Base-by-base conservation (phyloP, 2,888 invertebrate species). In the Agonopterix heracliana region DNA sequence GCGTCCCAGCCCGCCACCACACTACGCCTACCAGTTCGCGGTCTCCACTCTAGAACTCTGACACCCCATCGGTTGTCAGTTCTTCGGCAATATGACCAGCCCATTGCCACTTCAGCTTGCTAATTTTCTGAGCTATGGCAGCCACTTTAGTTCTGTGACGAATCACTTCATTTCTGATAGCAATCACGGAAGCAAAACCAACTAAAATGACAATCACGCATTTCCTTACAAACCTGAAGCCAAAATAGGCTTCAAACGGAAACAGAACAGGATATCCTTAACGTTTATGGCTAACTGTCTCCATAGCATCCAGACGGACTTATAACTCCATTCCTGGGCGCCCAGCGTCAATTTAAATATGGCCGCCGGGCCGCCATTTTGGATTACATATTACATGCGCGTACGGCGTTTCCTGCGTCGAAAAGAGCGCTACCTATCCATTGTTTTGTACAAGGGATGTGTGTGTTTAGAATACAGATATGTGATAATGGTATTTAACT, bases 381-480 rank as follows among this genome's bases (percentile, higher is more conserved):
- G 82, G 83, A 87, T 79, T 86, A 84, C 77, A 81, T 84, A 87
- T 63, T 62, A 55, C 59, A 58, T 61, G 70, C 85, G 86, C 87
- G 87, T 87, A 63, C 84, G 71, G 45, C 71, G 82, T 76, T 86
- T 86, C 86, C 86, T 85, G 86, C 81, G 75, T 66, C 81, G 69
- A 83, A 87, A 86, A 84, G 77, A 78, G 81, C 74, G 79, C 81
- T 81, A 79, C 80, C 81, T 72, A 71, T 73, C 86, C 66, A 87
- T 87, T 87, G 86, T 87, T 78, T 67, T 64, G 59, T 68, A 62
- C 82, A 78, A 80, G 85, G 84, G 83, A 81, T 81, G 78, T 61
- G 54, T 79, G 85, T 81, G 87, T 68, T 55, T 53, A 51, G 86
- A 75, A 86, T 87, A 78, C 66, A 55, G 67, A 82, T 72, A 17